Base-by-base conservation (phyloP, 2,888 invertebrate genomes). In the Trissoscelio sp. region DNA sequence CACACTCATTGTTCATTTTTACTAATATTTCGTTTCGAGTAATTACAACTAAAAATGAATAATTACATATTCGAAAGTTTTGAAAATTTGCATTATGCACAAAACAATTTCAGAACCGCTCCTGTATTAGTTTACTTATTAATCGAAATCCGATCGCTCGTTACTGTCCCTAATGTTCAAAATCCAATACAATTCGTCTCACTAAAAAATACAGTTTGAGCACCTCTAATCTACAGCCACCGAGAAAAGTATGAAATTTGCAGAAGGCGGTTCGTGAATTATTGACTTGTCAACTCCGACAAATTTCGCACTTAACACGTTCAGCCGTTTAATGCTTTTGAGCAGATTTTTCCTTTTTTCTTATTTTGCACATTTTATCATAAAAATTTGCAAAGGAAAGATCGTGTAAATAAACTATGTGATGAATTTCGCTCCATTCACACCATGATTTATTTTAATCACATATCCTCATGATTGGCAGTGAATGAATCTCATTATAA, bases 211-310 rank as follows among this genome's bases (percentile, higher is more conserved):
- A 69, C 58, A 79, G 42, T 73, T 81, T 81, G 78, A 78, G 81
- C 81, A 78, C 81, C 78, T 73, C 60, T 73, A 73, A 72, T 69
- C 81, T 81, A 81, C 72, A 81, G 66, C 70, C 66, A 72, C 48
- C 53, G 77, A 72, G 42, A 77, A 77, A 81, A 78, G 73, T 78
- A 78, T 78, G 81, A 81, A 73, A 78, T 81, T 77, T 51, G 69
- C 14, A 51, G 64, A 64, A 81, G 69, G 78, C 69, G 67, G 42
- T 64, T 60, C 22, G 34, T 53, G 37, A 39, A 7, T 44, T 60
- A 72, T 64, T 79, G 79, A 79, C 67, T 70, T 46, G 6, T 31
- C 28, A 34, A 55, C 62, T 18, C 16, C 58, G 39, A 69, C 73
- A 69, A 69, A 74, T 79, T 74, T 80, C 74, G 74, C 51, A 81